Evolutionary conservation across 2,888 invertebrate species (phyloP), one percentile per base, ranked within the genome.

Genomic region (Andricus curvator): DNA sequence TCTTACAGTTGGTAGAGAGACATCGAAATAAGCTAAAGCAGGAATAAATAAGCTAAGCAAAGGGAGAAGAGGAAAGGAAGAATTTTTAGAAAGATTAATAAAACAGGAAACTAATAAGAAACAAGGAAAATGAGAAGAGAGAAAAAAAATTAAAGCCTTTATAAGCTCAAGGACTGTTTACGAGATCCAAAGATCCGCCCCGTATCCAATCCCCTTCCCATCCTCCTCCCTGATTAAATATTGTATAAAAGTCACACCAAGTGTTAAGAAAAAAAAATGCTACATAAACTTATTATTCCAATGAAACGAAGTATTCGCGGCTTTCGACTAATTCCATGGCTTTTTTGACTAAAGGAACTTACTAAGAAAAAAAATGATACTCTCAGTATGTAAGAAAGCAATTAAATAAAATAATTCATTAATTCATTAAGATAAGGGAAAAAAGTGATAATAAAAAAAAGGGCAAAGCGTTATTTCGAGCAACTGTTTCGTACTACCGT

Each of bases 151-250:
- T 85, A 85, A 90, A 88, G 89, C 90, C 90, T 89, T 91, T 89
- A 89, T 87, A 88, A 90, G 90, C 89, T 91, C 89, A 90, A 89
- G 90, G 87, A 90, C 86, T 89, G 88, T 87, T 68, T 83, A 85
- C 77, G 81, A 82, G 82, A 81, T 82, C 83, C 78, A 83, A 82
- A 65, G 68, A 83, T 81, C 82, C 80, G 81, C 81, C 84, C 82
- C 79, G 8, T 51, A 48, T 29, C 48, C 51, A 82, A 81, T 82
- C 81, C 85, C 83, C 82, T 83, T 82, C 81, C 81, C 81, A 79
- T 77, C 83, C 74, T 74, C 83, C 84, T 82, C 84, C 84, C 81
- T 82, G 78, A 83, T 82, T 84, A 83, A 56, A 83, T 85, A 84
- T 86, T 86, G 85, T 84, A 86, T 84, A 86, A 81, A 85, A 84